Base-by-base conservation (phyloP, 2,888 invertebrate genomes). In the Eupithecia subfuscata region DNA sequence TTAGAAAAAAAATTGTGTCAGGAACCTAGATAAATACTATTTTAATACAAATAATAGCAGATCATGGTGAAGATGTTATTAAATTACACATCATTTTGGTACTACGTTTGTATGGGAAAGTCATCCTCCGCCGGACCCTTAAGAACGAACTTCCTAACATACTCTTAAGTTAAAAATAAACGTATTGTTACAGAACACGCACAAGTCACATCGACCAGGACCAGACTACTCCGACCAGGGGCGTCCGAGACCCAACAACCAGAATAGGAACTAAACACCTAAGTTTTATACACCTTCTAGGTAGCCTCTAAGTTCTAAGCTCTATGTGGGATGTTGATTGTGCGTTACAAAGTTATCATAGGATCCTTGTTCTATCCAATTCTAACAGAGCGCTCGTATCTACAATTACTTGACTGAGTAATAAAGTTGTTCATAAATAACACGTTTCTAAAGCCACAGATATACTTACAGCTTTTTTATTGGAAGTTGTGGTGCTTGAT, bases 171-270 rank as follows among this genome's bases (percentile, higher is more conserved):
- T n/a, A 52, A 52, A 60, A 60, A 60, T 25, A 18, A 34, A 34
- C 18, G 14, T 64, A 34, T 64, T 77, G 22, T 89, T 88, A 8
- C 89, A 92, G 92, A 80, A 82, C 9, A 88, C 89, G 34, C 88
- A 86, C 63, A 82, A 83, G 67, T 79, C 80, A 30, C 89, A 91
- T 81, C 84, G 91, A 70, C 90, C 89, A 63, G 78, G 65, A 52
- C 86, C 88, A 48, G 90, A 91, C 8, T 90, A 87, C 82, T 86
- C 90, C 37, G 85, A 87, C 22, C 87, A 87, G 52, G 85, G 84
- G 34, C 91, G 91, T 75, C 84, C 85, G n/a, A 84, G 91, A 81
- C 86, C 87, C 71, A 77, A 75, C 70, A 75, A 77, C 75, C 74
- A 77, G 67, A 77, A 77, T 69, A 92, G 91, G 83, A 93, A 92